A percentile compares a stretch with the other conserved stretches of the same genome.
Evolutionary conservation across 2,113 vertebrate genomes (phyloP).

Genomic region (Vulpes lagopus): DNA sequence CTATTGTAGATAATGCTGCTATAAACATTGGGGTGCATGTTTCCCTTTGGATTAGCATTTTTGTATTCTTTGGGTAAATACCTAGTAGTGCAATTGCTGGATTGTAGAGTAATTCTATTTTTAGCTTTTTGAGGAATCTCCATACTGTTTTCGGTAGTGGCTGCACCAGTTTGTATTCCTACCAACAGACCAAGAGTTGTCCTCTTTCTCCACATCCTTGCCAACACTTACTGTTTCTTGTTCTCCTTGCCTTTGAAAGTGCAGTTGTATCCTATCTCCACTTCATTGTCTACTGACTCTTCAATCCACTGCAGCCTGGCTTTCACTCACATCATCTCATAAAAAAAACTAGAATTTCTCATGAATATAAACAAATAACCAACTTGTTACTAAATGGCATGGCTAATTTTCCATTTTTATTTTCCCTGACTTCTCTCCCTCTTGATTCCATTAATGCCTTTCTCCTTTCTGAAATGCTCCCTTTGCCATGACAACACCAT

Average conservation of each 20-base stretch:
- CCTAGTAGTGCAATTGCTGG: neutral
- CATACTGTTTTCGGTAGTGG: neutral
- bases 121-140: neutral
- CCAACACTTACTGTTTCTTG: neutral
- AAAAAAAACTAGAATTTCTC: neutral
- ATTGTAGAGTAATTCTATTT: neutral
- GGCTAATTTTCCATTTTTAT: neutral
- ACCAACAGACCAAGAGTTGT: neutral
- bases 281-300: neutral
- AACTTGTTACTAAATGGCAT: constrained; percentile 2
- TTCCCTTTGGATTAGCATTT: neutral
- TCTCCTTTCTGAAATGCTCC: constrained; percentile 34
- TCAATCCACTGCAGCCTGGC: neutral
- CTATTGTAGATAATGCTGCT: neutral
- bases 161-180: neutral
- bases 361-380: neutral
- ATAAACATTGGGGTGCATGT: neutral
- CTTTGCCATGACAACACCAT: neutral
- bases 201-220: neutral
- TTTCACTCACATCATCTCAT: neutral
- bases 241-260: constrained; percentile 5
- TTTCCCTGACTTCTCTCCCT: neutral
- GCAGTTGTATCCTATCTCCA: neutral
- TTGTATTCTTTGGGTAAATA: neutral
- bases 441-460: neutral